phyloP scores from a whole-genome alignment of 2,113 vertebrate genomes.

The Ophiodon elongatus region DNA sequence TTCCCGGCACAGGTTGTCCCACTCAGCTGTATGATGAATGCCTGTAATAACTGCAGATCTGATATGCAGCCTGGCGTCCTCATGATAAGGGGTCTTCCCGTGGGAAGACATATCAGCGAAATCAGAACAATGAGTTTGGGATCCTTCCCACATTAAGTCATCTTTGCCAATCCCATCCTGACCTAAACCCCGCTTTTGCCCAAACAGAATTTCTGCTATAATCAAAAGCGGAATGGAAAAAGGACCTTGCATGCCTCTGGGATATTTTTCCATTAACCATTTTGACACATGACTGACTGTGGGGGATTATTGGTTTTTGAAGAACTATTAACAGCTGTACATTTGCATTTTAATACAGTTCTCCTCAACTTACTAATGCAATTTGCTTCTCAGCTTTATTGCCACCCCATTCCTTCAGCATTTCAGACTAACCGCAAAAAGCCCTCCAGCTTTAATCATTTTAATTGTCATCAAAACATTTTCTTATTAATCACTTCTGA shows the following conservation, averaged over 20 bases:
- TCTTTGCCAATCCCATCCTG: constrained; percentile 69
- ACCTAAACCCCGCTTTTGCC: constrained; percentile 85
- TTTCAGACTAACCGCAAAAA: constrained; percentile 85
- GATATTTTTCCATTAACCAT: constrained; percentile 99
- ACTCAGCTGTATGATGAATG: constrained; percentile 46
- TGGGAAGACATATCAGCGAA: constrained; percentile 66
- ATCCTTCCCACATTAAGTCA: constrained; percentile 69
- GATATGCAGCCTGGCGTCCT: constrained; percentile 45
- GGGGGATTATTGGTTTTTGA: constrained; percentile 99
- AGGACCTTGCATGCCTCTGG: constrained; percentile 92
- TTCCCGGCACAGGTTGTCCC: constrained; percentile 18
- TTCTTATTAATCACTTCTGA: constrained; percentile 81
- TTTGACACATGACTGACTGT: constrained; percentile 99
- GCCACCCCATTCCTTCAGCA: constrained; percentile 91
- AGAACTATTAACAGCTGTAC: constrained; percentile 99
- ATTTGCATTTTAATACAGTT: constrained; percentile 99
- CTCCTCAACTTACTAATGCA: constrained; percentile 95
- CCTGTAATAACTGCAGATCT: constrained; percentile 61
- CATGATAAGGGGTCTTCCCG: constrained; percentile 51
- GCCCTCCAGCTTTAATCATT: constrained; percentile 83
- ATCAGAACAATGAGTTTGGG: constrained; percentile 73
- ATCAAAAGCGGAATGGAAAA: constrained; percentile 98
- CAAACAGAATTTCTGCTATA: constrained; percentile 93
- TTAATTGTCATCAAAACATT: constrained; percentile 85
- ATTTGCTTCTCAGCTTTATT: constrained; percentile 96